Base-by-base conservation (phyloP, 2,888 invertebrate genomes). In the Siphlonurus alternatus region DNA sequence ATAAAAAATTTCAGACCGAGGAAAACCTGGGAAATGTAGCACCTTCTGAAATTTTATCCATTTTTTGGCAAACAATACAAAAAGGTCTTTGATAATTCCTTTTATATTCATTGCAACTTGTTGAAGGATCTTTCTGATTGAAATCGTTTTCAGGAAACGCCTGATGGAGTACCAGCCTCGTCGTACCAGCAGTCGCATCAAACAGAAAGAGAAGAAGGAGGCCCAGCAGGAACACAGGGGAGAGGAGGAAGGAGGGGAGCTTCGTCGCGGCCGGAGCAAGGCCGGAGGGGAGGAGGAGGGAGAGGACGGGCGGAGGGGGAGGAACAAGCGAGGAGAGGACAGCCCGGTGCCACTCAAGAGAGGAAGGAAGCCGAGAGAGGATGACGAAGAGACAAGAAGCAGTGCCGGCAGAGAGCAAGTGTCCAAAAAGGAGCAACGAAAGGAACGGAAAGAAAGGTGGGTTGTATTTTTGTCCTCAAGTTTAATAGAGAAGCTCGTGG, bases 251-350 rank as follows among this genome's bases (percentile, higher is more conserved):
- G 18, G 62, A 53, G 64, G 65, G 60, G 65, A 69, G 65, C 87
- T 87, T 2, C 77, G 86, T n/a, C 78, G 88, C 61, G 81, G 83
- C 23, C 87, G 87, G 0, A 81, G 80, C 69, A 78, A 88, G 61
- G 79, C 87, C 62, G 80, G 84, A 68, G 81, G 82, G 73, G 78
- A 78, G 66, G 80, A 79, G 68, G 78, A 80, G 70, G 72, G 73
- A 67, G 79, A 78, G 66, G 78, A 20, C 1, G n/a, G 23, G 20
- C n/a, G 54, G 54, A 18, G 62, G 38, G 64, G 65, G 60, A 65
- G 69, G 63, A 18, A 61, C 60, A 19, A 65, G 38, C 15, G 7
- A 38, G 38, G 15, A 38, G 38, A 38, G 38, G 38, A 38, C 38
- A 38, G 38, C 38, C 38, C 38, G 5, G 38, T n/a, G n/a, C n/a